Evolutionary conservation across 2,888 invertebrate genomes (phyloP).

Genomic region (Eupithecia tripunctaria): DNA sequence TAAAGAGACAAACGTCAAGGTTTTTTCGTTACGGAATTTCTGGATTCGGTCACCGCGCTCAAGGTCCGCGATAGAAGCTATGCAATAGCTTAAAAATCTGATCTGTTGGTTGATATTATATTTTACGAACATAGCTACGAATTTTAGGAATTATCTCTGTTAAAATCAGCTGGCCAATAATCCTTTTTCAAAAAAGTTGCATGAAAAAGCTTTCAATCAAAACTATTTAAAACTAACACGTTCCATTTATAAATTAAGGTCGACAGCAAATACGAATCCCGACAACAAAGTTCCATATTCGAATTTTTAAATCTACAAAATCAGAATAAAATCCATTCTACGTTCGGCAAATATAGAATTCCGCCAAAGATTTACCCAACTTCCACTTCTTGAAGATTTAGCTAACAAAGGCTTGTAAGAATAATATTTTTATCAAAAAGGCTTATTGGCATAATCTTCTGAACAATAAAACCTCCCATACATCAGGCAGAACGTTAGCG

Average conservation of each 20-base stretch:
- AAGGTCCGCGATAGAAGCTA: too few species aligned
- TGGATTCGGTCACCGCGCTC: too few species aligned
- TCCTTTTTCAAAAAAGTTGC: not conserved
- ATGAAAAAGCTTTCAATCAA: not conserved
- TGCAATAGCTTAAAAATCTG: too few species aligned
- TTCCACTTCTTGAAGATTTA: too few species aligned
- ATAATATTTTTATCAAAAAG: constrained; percentile 4
- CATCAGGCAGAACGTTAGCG: constrained; percentile 37
- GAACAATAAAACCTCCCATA: constrained; percentile 30
- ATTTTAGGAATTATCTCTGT: not conserved
- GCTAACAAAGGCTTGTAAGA: constrained; percentile 8
- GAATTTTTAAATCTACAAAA: not conserved
- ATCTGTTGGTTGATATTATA: not conserved
- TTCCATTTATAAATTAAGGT: not conserved
- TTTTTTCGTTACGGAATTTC: too few species aligned
- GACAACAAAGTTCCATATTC: not conserved
- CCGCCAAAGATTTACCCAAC: not conserved
- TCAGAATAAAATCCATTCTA: not conserved
- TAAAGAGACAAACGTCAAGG: too few species aligned
- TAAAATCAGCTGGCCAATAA: not conserved
- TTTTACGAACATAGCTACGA: not conserved
- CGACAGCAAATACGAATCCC: not conserved
- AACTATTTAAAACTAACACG: not conserved
- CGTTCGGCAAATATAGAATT: not conserved
- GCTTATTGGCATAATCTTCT: constrained; percentile 17